A percentile compares a stretch with the other conserved stretches of the same genome.
Conservation (phyloP, 2,113 vertebrate genomes). For the Prinia subflava region DNA sequence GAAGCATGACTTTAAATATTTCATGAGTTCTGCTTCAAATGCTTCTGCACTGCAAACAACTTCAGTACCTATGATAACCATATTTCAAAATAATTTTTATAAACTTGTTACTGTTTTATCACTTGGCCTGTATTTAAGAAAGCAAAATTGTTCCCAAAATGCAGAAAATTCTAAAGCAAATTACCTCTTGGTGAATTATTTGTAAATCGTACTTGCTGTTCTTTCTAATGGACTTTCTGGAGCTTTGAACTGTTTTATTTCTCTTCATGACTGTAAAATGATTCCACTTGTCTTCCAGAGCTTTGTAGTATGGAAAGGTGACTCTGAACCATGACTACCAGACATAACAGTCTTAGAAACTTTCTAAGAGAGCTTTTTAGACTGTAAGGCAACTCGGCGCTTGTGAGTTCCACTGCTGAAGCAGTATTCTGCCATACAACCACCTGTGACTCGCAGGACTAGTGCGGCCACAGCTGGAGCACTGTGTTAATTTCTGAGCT, state of each 20-base stretch:
- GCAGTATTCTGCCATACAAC: background rate
- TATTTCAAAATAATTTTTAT: background rate
- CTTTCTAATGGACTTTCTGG: background rate
- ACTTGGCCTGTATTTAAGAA: background rate
- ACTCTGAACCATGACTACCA: background rate
- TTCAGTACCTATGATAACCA: background rate
- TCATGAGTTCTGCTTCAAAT: background rate
- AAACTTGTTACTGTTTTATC: background rate
- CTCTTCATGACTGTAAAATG: background rate
- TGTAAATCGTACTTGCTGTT: background rate
- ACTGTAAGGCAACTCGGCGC: background rate
- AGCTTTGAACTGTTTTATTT: background rate
- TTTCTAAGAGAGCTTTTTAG: background rate
- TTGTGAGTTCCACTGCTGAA: background rate
- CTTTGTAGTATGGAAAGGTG: background rate
- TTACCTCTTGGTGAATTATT: background rate
- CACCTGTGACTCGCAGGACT: background rate
- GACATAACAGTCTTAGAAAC: background rate
- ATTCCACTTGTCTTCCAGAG: background rate
- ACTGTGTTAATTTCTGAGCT: background rate
- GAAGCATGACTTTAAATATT: constrained; percentile 3
- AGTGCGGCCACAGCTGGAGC: background rate
- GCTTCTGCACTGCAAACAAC: background rate
- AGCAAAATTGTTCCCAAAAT: background rate
- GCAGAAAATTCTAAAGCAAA: background rate